Base-by-base conservation (phyloP, 2,888 invertebrate genomes). In the Carterocephalus palaemon region DNA sequence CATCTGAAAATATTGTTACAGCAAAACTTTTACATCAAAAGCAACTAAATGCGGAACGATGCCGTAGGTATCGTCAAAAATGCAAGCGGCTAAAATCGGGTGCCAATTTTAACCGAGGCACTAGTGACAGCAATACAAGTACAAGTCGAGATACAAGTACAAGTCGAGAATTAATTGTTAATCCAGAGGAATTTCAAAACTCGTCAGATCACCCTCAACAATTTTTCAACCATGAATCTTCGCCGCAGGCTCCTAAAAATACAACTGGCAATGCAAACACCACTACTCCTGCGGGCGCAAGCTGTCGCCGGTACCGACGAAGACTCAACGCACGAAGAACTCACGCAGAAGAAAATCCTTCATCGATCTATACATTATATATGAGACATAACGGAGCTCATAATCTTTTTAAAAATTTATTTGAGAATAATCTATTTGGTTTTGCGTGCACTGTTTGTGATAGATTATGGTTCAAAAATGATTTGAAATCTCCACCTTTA, bases 381-480 rank as follows among this genome's bases (percentile, higher is more conserved):
- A 46, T 46, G 22, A 46, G 32, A 31, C 45, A 37, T 38, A 37
- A 46, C 20, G 37, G 37, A 39, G 51, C 48, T 46, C 48, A 42
- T 48, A 51, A 48, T 46, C 37, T 42, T 26, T 51, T 48, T 29
- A 22, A 48, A 48, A 38, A 48, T 17, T 42, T 47, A 43, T 51
- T 49, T 52, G 39, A 46, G 31, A 22, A 51, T 38, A 51, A 55
- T 50, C 32, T 22, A 22, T 51, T 57, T 48, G 58, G 53, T 31
- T 39, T 45, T 47, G 40, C 34, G 39, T 56, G 54, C 34, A 32
- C 20, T 24, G 41, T 57, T 49, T 54, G 56, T 36, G 52, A 57
- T 45, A 43, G 52, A 41, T 23, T 53, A 19, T 56, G 51, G 52
- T 57, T 52, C 24, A 32, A 52, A 46, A 53, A 37, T 40, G 51